Evolutionary conservation across 2,888 invertebrate species (phyloP).

Genomic region (Liodrosophila aerea): DNA sequence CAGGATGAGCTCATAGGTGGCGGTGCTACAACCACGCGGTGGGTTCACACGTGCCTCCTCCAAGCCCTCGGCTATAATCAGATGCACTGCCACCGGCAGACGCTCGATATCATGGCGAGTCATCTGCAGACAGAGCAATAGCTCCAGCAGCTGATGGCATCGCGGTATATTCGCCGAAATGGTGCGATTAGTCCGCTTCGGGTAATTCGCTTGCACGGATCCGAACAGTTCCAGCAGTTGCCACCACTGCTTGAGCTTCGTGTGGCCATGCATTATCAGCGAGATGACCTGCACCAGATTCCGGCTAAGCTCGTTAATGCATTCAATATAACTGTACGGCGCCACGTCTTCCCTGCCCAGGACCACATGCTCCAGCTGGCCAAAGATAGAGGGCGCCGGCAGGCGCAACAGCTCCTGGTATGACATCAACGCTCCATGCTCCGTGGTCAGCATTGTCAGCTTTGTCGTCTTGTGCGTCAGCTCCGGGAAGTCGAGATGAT

Average conservation of each 20-base stretch:
- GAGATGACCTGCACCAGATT: slow-evolving; percentile 86
- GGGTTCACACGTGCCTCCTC: slow-evolving; percentile 88
- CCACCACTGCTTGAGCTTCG: slow-evolving; percentile 79
- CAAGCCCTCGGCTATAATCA: slow-evolving; percentile 87
- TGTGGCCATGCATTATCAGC: slow-evolving; percentile 76
- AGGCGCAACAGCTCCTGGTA: slow-evolving; percentile 83
- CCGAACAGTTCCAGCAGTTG: slow-evolving; percentile 75
- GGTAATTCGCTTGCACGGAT: slow-evolving; percentile 68
- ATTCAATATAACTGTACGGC: slow-evolving; percentile 88
- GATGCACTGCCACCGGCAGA: slow-evolving; percentile 87
- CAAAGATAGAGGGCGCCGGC: slow-evolving; percentile 86
- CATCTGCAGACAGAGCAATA: slow-evolving; percentile 82
- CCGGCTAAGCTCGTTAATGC: slow-evolving; percentile 88
- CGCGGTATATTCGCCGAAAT: slow-evolving; percentile 73
- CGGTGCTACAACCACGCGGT: slow-evolving; percentile 87
- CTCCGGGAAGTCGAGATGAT: slow-evolving; percentile 93
- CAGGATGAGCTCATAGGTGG: slow-evolving; percentile 87
- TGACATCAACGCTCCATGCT: slow-evolving; percentile 84
- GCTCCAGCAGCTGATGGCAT: slow-evolving; percentile 80
- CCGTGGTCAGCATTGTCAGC: slow-evolving; percentile 80
- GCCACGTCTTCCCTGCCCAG: slow-evolving; percentile 83
- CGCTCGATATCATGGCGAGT: slow-evolving; percentile 86
- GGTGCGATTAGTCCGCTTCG: slow-evolving; percentile 71
- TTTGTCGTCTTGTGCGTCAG: slow-evolving; percentile 81
- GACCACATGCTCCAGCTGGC: slow-evolving; percentile 87